Percentiles rank a stretch among this genome's conserved stretches.
Evolutionary conservation across 2,113 vertebrate species (phyloP).

Genomic region (Leucoraja erinaceus): DNA sequence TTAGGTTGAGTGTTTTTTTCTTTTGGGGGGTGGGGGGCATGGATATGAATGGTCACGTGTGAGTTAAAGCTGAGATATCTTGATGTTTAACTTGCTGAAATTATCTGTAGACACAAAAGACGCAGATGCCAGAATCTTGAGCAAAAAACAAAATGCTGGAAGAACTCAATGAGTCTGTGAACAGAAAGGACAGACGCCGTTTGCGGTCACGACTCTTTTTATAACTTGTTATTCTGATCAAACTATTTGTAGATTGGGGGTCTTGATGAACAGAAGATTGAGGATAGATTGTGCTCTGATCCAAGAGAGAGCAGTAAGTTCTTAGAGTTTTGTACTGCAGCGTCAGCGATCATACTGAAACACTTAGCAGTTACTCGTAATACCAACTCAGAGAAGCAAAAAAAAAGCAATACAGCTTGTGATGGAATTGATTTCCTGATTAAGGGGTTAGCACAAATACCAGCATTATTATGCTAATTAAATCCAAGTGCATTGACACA

Average conservation of each 20-base stretch:
- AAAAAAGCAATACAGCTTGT: not conserved
- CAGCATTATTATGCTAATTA: not conserved
- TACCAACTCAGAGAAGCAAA: not conserved
- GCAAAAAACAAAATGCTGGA: no score
- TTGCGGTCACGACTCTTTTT: no score
- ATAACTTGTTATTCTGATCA: no score
- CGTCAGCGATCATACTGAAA: not conserved
- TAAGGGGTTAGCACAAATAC: no score
- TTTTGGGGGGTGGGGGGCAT: no score
- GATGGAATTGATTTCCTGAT: not conserved
- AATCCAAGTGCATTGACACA: not conserved
- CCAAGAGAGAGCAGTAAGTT: not conserved
- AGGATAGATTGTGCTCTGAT: not conserved
- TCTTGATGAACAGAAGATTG: not conserved
- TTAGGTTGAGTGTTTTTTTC: no score
- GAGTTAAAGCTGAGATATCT: not conserved
- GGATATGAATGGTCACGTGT: no score
- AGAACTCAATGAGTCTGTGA: no score
- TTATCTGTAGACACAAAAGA: not conserved
- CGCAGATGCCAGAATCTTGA: no score
- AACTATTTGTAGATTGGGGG: not conserved
- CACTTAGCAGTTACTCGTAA: not conserved
- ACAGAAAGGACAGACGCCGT: no score
- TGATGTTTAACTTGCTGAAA: not conserved
- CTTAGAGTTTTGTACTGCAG: not conserved